Conservation (phyloP, 2,113 vertebrate species). For the Varanus salvator region DNA sequence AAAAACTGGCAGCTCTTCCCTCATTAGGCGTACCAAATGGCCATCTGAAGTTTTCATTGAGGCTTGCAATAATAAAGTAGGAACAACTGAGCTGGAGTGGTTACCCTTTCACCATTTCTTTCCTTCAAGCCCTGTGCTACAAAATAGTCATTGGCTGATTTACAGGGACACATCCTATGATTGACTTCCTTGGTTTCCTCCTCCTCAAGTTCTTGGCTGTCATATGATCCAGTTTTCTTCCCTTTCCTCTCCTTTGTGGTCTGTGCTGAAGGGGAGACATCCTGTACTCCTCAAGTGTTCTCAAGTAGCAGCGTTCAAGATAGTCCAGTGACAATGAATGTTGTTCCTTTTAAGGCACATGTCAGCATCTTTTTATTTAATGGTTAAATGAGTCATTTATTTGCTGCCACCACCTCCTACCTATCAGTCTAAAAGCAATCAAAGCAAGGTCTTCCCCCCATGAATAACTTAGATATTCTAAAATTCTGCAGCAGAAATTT, state of each 20-base stretch:
- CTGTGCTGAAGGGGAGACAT: not conserved
- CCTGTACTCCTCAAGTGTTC: not conserved
- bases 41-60: not conserved
- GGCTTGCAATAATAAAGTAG: not conserved
- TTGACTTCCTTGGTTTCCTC: not conserved
- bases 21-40: not conserved
- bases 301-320: not conserved
- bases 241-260: not conserved
- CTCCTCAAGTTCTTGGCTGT: not conserved
- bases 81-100: not conserved
- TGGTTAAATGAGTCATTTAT: too few relatives aligned
- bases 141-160: not conserved
- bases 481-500: too few relatives aligned
- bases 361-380: too few relatives aligned
- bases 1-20: not conserved
- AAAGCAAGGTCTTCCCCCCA: too few relatives aligned
- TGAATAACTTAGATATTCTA: too few relatives aligned
- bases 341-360: too few relatives aligned
- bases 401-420: too few relatives aligned
- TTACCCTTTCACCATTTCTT: not conserved
- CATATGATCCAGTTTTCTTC: not conserved
- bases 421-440: too few relatives aligned
- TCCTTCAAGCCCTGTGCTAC: not conserved
- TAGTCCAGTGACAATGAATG: not conserved
- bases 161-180: not conserved